Conservation (phyloP, 2,888 invertebrate genomes). For the Phyllotreta cruciferae region DNA sequence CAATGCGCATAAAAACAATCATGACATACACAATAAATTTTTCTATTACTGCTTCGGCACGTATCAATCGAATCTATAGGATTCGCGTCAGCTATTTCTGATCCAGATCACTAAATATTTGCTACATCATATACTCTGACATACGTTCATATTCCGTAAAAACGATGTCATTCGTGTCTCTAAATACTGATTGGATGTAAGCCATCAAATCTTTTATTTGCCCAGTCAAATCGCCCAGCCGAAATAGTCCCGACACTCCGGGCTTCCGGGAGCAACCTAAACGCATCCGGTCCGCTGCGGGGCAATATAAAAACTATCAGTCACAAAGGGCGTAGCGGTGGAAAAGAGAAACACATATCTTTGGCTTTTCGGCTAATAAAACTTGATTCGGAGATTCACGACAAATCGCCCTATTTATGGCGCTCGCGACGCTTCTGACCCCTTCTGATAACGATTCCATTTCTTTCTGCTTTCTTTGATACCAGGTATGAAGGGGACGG, state of each 20-base stretch:
- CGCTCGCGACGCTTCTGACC: slow-evolving; percentile 49
- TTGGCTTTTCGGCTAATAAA: slow-evolving; percentile 69
- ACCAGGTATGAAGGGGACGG: not conserved
- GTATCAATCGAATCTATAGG: slow-evolving; percentile 9
- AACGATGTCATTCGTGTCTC: slow-evolving; percentile 54
- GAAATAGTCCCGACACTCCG: slow-evolving; percentile 19
- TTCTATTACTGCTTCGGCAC: not conserved
- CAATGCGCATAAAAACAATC: too few species aligned
- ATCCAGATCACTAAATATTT: slow-evolving; percentile 52
- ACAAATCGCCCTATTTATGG: slow-evolving; percentile 57
- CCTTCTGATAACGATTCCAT: slow-evolving; percentile 57
- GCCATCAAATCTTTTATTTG: slow-evolving; percentile 59
- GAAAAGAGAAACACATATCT: slow-evolving; percentile 62
- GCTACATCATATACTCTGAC: slow-evolving; percentile 49
- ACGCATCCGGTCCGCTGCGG: slow-evolving; percentile 23
- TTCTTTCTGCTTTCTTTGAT: slow-evolving; percentile 47
- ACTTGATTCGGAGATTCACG: slow-evolving; percentile 62
- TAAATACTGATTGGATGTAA: slow-evolving; percentile 60
- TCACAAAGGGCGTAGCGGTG: slow-evolving; percentile 52
- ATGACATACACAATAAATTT: too few species aligned
- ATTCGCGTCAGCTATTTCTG: slow-evolving; percentile 36
- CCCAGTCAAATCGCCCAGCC: slow-evolving; percentile 47
- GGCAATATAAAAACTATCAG: slow-evolving; percentile 57
- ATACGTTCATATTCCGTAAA: slow-evolving; percentile 51
- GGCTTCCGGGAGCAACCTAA: not conserved